phyloP scores from a whole-genome alignment of 2,888 invertebrate genomes.

The Drosophila fungiperda region DNA sequence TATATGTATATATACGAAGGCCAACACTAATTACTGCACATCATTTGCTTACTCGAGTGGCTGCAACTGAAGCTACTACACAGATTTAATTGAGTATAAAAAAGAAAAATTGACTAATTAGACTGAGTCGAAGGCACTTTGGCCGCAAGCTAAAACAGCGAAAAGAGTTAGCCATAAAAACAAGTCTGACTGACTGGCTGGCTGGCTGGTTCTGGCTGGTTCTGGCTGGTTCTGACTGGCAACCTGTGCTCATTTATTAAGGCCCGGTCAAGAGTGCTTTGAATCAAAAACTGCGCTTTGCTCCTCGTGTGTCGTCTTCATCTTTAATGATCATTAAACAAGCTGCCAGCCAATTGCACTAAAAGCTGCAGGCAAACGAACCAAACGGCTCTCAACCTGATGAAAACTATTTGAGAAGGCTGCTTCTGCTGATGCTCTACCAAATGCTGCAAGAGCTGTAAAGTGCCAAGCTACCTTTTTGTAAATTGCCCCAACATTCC shows the following conservation, averaged over 20 bases:
- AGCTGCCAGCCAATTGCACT: slow-evolving; percentile 79
- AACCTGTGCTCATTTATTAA: slow-evolving; percentile 78
- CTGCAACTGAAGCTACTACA: slow-evolving; percentile 53
- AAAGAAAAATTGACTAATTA: slow-evolving; percentile 76
- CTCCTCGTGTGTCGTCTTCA: slow-evolving; percentile 75
- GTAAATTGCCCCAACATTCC: slow-evolving; percentile 76
- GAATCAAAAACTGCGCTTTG: slow-evolving; percentile 69
- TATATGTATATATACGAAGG: slow-evolving; percentile 27
- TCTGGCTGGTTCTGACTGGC: slow-evolving; percentile 19
- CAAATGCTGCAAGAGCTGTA: slow-evolving; percentile 59
- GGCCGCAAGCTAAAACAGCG: slow-evolving; percentile 68
- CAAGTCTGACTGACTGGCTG: slow-evolving; percentile 52
- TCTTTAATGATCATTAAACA: slow-evolving; percentile 79
- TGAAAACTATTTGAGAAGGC: slow-evolving; percentile 77
- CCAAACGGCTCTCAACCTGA: slow-evolving; percentile 66
- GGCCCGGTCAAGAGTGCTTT: slow-evolving; percentile 80
- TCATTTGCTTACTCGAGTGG: slow-evolving; percentile 79
- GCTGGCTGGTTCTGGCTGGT: slow-evolving; percentile 1
- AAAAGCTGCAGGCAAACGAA: slow-evolving; percentile 71
- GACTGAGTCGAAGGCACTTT: slow-evolving; percentile 77
- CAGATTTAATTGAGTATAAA: slow-evolving; percentile 80
- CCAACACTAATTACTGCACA: slow-evolving; percentile 79
- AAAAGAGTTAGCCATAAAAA: slow-evolving; percentile 63
- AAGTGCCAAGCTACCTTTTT: slow-evolving; percentile 69
- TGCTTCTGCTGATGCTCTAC: slow-evolving; percentile 5